Evolutionary conservation across 2,888 invertebrate species (phyloP).

Genomic region (Rhogogaster chlorosoma): DNA sequence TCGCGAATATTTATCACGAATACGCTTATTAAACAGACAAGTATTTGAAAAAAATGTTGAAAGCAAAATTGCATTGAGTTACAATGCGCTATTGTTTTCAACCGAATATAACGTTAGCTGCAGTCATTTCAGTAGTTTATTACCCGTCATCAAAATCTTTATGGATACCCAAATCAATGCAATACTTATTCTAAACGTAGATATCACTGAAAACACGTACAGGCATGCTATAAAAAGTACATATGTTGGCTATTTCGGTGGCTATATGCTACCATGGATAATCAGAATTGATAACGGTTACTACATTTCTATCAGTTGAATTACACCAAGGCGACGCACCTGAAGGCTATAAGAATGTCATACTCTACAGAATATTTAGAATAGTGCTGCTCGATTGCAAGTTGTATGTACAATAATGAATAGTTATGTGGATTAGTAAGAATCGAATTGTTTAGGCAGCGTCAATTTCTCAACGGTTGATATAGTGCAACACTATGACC

Average conservation of each 20-base stretch:
- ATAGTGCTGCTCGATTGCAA: background rate
- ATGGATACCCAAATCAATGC: too few species aligned
- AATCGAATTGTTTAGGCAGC: background rate
- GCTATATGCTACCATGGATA: background rate
- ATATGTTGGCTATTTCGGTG: background rate
- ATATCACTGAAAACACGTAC: background rate
- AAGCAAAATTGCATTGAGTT: background rate
- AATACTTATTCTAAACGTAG: background rate
- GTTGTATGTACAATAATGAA: background rate
- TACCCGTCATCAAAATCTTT: background rate
- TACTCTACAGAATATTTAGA: background rate
- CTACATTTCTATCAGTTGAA: background rate
- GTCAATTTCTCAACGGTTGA: background rate
- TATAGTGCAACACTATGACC: background rate
- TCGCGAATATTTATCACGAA: background rate
- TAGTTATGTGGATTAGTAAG: background rate
- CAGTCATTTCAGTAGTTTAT: background rate
- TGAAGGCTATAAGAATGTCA: background rate
- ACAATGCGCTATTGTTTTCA: background rate
- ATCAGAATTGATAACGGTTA: background rate
- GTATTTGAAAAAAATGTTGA: background rate
- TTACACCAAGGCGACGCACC: background rate
- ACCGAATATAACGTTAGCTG: background rate
- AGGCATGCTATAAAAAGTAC: background rate
- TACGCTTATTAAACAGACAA: background rate